Conservation (phyloP, 1,140 invertebrate genomes). For the Bombus superbus region DNA sequence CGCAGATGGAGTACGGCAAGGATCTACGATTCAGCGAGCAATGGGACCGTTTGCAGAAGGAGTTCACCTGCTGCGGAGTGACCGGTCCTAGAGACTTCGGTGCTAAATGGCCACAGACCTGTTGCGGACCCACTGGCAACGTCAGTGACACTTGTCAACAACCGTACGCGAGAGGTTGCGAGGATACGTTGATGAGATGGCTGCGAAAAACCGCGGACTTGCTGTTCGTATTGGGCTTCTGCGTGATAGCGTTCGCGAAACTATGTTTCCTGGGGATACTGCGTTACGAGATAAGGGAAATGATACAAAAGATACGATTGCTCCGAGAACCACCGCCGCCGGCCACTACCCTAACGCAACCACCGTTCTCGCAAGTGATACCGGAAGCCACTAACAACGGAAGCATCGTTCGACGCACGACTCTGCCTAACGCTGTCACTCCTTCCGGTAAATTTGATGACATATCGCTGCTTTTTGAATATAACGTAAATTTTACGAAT, state of each 20-base stretch:
- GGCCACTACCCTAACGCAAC: conserved; percentile 73
- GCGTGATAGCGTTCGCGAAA: conserved; percentile 95
- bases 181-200: conserved; percentile 88
- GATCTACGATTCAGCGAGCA: conserved; percentile 88
- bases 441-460: conserved; percentile 67
- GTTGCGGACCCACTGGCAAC: conserved; percentile 78
- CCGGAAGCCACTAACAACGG: conserved; percentile 78
- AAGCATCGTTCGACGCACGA: conserved; percentile 72
- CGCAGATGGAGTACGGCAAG: conserved; percentile 87
- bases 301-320: conserved; percentile 94
- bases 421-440: conserved; percentile 72
- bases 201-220: conserved; percentile 90
- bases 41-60: conserved; percentile 91
- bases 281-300: conserved; percentile 92
- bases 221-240: conserved; percentile 93
- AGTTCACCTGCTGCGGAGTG: conserved; percentile 91
- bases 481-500: not conserved
- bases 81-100: conserved; percentile 87
- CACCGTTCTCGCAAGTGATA: conserved; percentile 72
- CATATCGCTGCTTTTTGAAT: not conserved
- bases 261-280: conserved; percentile 94
- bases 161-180: conserved; percentile 85
- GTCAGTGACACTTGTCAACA: conserved; percentile 75
- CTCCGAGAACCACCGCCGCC: conserved; percentile 81
- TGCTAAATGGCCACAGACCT: conserved; percentile 81